A percentile compares a stretch with the other conserved stretches of the same genome.
These are phyloP conservation scores for Cryptus armator DNA, from an alignment of 2,888 invertebrate species.

Conservation along the genomic window DNA sequence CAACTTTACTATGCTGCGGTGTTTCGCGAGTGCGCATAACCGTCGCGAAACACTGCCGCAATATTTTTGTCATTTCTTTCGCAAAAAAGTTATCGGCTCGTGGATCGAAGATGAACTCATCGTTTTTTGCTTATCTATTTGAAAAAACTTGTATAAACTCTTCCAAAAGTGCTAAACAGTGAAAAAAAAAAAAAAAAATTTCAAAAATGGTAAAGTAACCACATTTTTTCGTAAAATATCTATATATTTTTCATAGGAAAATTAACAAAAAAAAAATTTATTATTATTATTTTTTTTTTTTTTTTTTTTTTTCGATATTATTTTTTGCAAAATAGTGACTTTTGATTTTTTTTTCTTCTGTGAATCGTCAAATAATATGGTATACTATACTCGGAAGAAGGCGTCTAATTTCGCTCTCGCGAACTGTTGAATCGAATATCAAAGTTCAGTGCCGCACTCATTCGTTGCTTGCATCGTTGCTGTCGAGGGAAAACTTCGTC, in stretches of 20 bases:
- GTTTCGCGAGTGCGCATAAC: conserved; percentile 58
- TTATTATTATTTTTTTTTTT: no score
- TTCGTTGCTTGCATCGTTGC: neutral
- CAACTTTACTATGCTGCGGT: conserved; percentile 52
- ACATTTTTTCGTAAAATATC: no score
- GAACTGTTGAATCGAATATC: conserved; percentile 69
- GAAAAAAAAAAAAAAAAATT: no score
- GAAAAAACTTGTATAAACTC: no score
- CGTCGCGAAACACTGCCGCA: conserved; percentile 33
- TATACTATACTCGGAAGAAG: conserved; percentile 35
- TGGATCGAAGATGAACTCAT: neutral
- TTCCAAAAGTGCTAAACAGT: no score
- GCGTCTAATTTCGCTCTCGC: conserved; percentile 70
- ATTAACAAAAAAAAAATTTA: no score
- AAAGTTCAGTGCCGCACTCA: conserved; percentile 68
- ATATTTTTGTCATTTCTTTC: neutral
- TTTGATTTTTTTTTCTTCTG: neutral
- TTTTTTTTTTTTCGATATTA: neutral
- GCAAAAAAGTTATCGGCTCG: neutral
- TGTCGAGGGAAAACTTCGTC: conserved; percentile 62
- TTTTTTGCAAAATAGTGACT: no score
- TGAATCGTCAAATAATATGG: neutral
- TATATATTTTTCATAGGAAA: no score
- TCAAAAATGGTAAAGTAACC: no score
- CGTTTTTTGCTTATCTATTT: neutral